phyloP scores from a whole-genome alignment of 2,113 vertebrate species.

The Daubentonia madagascariensis region DNA sequence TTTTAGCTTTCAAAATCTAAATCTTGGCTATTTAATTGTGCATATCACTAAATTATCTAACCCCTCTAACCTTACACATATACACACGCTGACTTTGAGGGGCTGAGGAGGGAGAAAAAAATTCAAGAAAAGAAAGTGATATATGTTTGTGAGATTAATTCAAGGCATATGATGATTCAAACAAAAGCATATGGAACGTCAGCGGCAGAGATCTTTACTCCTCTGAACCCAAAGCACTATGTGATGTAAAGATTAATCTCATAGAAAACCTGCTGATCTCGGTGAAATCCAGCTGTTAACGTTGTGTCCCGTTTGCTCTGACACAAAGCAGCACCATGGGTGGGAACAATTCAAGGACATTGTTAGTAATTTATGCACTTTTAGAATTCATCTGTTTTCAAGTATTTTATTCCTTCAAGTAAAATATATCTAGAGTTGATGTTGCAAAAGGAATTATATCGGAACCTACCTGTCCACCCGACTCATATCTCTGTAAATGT shows the following conservation, averaged over 20 bases:
- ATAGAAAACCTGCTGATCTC: neutral
- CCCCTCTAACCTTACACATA: neutral
- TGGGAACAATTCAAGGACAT: neutral
- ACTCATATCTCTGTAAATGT: rapidly evolving
- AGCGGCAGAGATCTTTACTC: neutral
- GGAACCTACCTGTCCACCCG: neutral
- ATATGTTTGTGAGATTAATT: neutral
- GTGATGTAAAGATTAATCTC: neutral
- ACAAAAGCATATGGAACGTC: neutral
- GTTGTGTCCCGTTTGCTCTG: neutral
- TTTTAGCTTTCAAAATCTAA: neutral
- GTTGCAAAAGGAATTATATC: neutral
- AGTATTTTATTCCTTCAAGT: neutral
- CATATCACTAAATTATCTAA: neutral
- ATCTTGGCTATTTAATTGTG: neutral
- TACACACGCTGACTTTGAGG: neutral
- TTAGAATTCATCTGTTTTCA: neutral
- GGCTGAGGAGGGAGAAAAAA: neutral
- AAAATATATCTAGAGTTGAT: neutral
- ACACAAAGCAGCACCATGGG: neutral
- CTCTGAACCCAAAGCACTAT: neutral
- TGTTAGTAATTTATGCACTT: neutral
- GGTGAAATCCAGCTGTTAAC: neutral
- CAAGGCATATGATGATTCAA: neutral
- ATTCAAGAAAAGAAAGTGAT: neutral